A percentile compares a stretch with the other conserved stretches of the same genome.
These are phyloP conservation scores for Delia radicum DNA, from an alignment of 1,140 invertebrate species.

Conservation along the genomic window DNA sequence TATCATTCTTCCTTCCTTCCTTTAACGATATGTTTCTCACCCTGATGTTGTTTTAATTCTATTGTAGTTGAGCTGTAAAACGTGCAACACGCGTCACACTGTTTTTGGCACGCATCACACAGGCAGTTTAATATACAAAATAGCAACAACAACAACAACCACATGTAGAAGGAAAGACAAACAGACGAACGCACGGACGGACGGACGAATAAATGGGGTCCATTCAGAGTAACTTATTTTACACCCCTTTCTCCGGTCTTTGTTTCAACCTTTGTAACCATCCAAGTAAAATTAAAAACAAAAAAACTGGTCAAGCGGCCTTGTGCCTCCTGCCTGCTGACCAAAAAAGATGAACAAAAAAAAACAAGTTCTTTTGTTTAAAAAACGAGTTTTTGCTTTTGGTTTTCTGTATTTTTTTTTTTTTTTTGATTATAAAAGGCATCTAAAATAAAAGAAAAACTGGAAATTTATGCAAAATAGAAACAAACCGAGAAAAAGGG, in stretches of 20 bases:
- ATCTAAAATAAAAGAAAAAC: neutral
- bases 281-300: neutral
- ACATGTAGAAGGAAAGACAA: neutral
- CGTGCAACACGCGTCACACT: slow-evolving; percentile 2
- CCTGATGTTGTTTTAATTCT: neutral
- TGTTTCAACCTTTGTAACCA: neutral
- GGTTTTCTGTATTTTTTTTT: neutral
- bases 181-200: neutral
- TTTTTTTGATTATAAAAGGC: neutral
- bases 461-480: neutral
- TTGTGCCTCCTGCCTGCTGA: neutral
- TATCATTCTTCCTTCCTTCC: neutral
- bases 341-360: neutral
- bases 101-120: slow-evolving; percentile 1
- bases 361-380: neutral
- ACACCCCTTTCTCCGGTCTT: neutral
- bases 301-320: neutral
- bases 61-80: neutral
- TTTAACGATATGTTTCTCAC: neutral
- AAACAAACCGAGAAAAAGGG: neutral
- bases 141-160: neutral
- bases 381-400: too few relatives aligned
- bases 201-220: neutral
- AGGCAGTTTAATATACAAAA: neutral
- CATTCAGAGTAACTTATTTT: neutral